Conservation (phyloP, 2,888 invertebrate genomes). For the Siphlonurus alternatus region DNA sequence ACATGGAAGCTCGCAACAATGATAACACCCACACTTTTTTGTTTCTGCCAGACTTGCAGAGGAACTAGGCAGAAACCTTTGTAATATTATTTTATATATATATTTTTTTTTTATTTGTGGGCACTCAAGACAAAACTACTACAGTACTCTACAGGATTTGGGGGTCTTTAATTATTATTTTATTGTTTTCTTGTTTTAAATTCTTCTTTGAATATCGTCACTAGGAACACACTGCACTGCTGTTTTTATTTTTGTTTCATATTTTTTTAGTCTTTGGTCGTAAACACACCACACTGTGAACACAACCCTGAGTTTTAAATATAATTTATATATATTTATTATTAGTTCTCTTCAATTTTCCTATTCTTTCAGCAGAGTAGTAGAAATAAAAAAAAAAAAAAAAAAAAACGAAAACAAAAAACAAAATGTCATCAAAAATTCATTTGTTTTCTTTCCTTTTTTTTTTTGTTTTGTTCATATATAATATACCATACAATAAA, state of each 20-base stretch:
- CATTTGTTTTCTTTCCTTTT: too few relatives aligned
- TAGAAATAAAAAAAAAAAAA: neutral
- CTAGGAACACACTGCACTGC: neutral
- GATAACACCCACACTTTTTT: neutral
- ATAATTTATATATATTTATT: neutral
- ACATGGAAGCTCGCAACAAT: constrained; percentile 1
- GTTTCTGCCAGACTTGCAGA: neutral
- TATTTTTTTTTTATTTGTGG: neutral
- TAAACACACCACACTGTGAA: neutral
- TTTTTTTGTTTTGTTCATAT: neutral
- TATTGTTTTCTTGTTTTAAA: neutral
- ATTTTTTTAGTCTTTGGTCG: neutral
- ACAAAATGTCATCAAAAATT: neutral
- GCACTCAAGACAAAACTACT: neutral
- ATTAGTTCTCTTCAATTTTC: neutral
- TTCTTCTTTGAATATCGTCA: neutral
- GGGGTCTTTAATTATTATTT: neutral
- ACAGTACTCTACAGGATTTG: neutral
- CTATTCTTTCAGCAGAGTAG: neutral
- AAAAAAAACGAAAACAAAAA: neutral
- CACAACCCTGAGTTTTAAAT: neutral
- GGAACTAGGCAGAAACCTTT: neutral
- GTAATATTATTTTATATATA: neutral
- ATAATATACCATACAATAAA: neutral
- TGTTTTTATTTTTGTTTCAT: neutral